Percentiles rank a stretch among this genome's conserved stretches.
Conservation (phyloP, 2,797 vertebrate genomes). For the Neomorphus geoffroyi region DNA sequence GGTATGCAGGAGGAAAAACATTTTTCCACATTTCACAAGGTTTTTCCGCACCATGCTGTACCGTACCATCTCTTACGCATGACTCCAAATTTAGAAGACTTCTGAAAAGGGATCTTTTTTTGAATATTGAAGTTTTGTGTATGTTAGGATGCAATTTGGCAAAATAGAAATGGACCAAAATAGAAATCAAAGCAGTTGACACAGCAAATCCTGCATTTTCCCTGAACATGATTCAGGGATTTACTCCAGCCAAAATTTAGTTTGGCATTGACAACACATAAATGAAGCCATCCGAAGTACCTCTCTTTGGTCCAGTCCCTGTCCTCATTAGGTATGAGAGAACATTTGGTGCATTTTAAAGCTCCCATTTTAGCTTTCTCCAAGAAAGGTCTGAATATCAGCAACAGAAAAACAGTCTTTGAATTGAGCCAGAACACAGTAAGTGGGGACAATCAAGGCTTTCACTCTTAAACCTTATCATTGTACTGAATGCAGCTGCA, state of each 20-base stretch:
- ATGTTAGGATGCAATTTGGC: neutral
- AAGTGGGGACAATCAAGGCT: neutral
- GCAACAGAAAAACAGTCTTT: neutral
- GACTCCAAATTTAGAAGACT: neutral
- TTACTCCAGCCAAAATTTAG: neutral
- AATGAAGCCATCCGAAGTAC: neutral
- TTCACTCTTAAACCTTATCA: neutral
- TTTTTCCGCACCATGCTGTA: neutral
- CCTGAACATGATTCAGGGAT: rapidly evolving
- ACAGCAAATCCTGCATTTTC: neutral
- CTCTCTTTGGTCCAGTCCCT: neutral
- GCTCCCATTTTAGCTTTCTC: neutral
- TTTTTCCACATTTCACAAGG: neutral
- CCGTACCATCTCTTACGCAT: neutral
- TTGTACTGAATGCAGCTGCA: neutral
- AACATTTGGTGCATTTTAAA: neutral
- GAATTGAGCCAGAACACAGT: neutral
- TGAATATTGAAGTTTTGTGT: neutral
- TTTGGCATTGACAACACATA: neutral
- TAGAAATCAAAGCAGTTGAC: neutral
- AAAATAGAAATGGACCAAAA: neutral
- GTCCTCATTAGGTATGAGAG: neutral
- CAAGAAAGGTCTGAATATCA: neutral
- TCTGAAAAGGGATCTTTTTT: neutral
- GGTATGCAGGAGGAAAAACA: neutral